Conservation (phyloP, 2,888 invertebrate genomes). For the Rhyacophila evoluta region DNA sequence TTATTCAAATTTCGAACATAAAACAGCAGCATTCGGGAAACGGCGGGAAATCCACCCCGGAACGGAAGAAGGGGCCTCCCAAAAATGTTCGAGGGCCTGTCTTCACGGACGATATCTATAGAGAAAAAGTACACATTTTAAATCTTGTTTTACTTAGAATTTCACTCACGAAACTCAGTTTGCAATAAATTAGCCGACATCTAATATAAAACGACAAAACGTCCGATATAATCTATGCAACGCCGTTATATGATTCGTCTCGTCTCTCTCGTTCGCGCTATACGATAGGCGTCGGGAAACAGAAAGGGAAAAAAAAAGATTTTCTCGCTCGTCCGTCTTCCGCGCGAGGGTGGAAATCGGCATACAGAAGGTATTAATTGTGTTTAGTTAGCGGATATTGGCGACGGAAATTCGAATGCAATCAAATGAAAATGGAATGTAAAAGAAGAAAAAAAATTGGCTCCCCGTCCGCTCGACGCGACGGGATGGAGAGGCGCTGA, state of each 20-base stretch:
- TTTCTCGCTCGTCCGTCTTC: slow-evolving; percentile 42
- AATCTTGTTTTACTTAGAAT: slow-evolving; percentile 53
- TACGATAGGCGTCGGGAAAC: slow-evolving; percentile 25
- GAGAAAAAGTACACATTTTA: slow-evolving; percentile 48
- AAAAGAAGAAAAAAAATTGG: slow-evolving; percentile 45
- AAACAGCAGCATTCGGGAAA: slow-evolving; percentile 48
- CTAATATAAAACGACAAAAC: slow-evolving; percentile 72
- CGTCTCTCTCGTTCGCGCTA: slow-evolving; percentile 59
- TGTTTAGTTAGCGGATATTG: slow-evolving; percentile 73
- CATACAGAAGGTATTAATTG: slow-evolving; percentile 65
- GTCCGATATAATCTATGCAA: slow-evolving; percentile 58
- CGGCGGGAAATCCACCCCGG: slow-evolving; percentile 31
- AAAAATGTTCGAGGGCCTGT: slow-evolving; percentile 43
- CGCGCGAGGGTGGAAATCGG: slow-evolving; percentile 57
- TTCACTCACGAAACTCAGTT: slow-evolving; percentile 64
- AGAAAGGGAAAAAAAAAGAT: slow-evolving; percentile 34
- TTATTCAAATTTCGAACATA: slow-evolving; percentile 55
- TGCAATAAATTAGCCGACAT: slow-evolving; percentile 70
- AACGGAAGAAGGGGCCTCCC: slow-evolving; percentile 34
- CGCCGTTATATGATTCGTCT: slow-evolving; percentile 56
- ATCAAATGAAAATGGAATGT: slow-evolving; percentile 54
- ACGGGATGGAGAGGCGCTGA: slow-evolving; percentile 18
- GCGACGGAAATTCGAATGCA: slow-evolving; percentile 63
- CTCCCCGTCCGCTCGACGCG: slow-evolving; percentile 34
- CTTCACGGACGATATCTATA: slow-evolving; percentile 40